Base-by-base conservation (phyloP, 2,797 vertebrate genomes). In the Coracias cyanogaster region DNA sequence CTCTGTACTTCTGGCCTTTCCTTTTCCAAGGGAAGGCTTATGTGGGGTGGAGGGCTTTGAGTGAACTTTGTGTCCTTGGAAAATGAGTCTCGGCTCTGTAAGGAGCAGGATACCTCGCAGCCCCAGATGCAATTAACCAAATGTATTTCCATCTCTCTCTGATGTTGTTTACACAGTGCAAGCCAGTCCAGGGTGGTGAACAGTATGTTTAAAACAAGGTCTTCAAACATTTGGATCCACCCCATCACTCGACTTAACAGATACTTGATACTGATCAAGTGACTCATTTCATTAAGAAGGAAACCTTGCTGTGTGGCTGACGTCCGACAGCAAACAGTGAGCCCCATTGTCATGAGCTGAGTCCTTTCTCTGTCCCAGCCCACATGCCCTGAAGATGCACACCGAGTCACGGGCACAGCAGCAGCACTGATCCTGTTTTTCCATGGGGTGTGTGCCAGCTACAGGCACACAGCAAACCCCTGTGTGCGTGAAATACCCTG, bases 221-320 rank as follows among this genome's bases (percentile, higher is more conserved):
- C 76, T 73, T 89, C 89, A 83, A 94, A 72, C 20, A 72, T 73
- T 74, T 76, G 76, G 54, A 96, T 86, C 78, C 91, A 80, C 69
- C 81, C 78, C 35, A 52, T 80, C 89, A 21, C 62, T 89, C 2
- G 19, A 13, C 31, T 91, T 77, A 89, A 83, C 52, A 85, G 95
- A 93, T 71, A 90, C 69, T 90, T 61, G 82, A 93, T 87, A 76
- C 91, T 7, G 25, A 78, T 87, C 76, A 39, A 89, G 84, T 91
- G 87, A 95, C 49, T 96, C 91, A 79, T 90, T 94, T 91, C 61
- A 91, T 88, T 92, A 91, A 91, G 90, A 73, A 95, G 89, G 91
- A 95, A 96, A 74, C 58, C 76, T 84, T 64, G 49, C 78, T 73
- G 79, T 64, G 85, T 60, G 92, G 37, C 72, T 9, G 17, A 65